phyloP scores from a whole-genome alignment of 2,888 invertebrate genomes.

The Trachelus tabidus region DNA sequence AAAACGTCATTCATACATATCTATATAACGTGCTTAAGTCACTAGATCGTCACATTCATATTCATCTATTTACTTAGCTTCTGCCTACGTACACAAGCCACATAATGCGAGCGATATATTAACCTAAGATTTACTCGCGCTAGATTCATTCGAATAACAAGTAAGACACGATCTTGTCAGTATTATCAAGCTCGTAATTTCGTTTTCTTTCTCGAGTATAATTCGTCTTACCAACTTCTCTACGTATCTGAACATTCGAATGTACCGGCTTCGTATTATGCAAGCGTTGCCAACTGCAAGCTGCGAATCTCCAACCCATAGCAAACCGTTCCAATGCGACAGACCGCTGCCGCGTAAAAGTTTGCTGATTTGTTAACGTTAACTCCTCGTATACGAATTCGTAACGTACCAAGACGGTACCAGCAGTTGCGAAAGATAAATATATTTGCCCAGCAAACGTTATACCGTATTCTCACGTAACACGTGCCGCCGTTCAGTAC shows the following conservation, averaged over 20 bases:
- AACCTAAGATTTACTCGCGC: not conserved
- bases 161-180: slow-evolving; percentile 10
- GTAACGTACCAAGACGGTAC: not conserved
- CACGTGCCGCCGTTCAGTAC: not conserved
- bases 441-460: not conserved
- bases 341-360: not conserved
- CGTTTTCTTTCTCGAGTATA: not conserved
- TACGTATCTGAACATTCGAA: not conserved
- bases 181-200: not conserved
- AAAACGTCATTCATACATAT: not conserved
- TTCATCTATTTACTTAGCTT: not conserved
- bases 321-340: not conserved
- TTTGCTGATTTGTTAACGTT: not conserved
- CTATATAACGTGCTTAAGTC: not conserved
- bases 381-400: not conserved
- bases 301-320: not conserved
- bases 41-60: not conserved
- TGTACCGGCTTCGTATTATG: not conserved
- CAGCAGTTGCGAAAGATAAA: not conserved
- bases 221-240: not conserved
- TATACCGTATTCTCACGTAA: not conserved
- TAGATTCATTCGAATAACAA: not conserved
- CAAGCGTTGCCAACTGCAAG: not conserved
- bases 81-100: not conserved
- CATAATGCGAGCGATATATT: not conserved